These are phyloP conservation scores for Emydocephalus ijimae DNA, from an alignment of 2,113 vertebrate species.

Conservation along the genomic window DNA sequence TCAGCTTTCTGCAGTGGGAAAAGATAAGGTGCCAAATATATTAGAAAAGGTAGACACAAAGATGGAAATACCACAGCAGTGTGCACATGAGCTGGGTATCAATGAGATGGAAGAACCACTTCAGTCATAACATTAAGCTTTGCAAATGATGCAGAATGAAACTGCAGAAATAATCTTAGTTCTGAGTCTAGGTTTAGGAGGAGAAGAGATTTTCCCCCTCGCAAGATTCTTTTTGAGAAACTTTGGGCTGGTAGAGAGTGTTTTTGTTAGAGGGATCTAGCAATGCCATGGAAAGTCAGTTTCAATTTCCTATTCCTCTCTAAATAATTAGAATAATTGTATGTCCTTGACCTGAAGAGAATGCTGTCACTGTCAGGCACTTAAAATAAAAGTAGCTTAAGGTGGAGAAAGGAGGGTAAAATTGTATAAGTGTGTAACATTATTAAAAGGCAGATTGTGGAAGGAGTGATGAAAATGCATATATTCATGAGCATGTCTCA, in stretches of 20 bases:
- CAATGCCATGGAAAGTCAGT: not conserved
- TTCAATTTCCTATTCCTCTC: not conserved
- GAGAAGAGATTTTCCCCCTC: not conserved
- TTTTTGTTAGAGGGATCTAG: not conserved
- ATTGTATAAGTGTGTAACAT: not conserved
- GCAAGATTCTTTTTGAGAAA: not conserved
- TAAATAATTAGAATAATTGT: not conserved
- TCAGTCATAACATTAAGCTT: slow-evolving; percentile 5
- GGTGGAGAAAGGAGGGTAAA: not conserved
- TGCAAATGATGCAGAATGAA: slow-evolving; percentile 13
- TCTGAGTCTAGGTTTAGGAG: not conserved
- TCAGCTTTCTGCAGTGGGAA: not conserved
- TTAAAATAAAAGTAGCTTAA: not conserved
- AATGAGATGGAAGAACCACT: slow-evolving; percentile 7
- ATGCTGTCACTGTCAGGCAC: not conserved
- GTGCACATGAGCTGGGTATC: slow-evolving; percentile 10
- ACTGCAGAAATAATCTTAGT: not conserved
- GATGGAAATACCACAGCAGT: not conserved
- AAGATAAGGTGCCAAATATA: slow-evolving; percentile 12
- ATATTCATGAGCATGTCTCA: not conserved
- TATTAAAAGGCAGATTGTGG: not conserved
- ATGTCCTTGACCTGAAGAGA: not conserved
- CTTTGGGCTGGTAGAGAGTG: not conserved
- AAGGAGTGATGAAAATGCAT: not conserved
- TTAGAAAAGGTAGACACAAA: not conserved